phyloP scores from a whole-genome alignment of 2,888 invertebrate species.

The Agapetus fuscipes region DNA sequence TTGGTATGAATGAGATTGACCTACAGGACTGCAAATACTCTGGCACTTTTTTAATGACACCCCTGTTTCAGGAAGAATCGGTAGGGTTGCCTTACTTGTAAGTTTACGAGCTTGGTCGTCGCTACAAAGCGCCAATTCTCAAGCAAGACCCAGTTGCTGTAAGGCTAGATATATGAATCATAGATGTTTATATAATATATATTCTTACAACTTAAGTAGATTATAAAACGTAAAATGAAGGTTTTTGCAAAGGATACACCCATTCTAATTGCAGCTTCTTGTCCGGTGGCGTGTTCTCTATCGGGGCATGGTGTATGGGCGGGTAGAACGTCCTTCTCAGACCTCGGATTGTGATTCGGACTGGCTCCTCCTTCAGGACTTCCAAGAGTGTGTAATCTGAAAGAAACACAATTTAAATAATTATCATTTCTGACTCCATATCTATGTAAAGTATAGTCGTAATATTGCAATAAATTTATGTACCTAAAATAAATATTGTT shows the following conservation, averaged over 20 bases:
- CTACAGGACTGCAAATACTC: no score
- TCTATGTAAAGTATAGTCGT: no score
- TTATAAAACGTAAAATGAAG: constrained; percentile 11
- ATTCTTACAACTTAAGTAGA: neutral
- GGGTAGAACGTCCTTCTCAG: constrained; percentile 78
- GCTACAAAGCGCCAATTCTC: no score
- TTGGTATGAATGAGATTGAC: no score
- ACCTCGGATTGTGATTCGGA: constrained; percentile 74
- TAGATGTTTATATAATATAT: neutral
- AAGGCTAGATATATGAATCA: neutral
- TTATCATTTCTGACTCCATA: no score
- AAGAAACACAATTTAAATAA: neutral
- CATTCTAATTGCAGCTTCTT: constrained; percentile 84
- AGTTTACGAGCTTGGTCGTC: no score
- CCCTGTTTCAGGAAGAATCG: no score
- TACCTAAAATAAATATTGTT: no score
- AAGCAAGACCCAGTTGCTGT: no score
- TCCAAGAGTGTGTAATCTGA: constrained; percentile 74
- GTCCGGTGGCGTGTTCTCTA: constrained; percentile 78
- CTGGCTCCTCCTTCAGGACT: constrained; percentile 77
- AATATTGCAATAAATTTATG: no score
- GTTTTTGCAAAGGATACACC: constrained; percentile 63
- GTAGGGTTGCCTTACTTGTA: no score
- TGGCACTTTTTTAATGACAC: no score
- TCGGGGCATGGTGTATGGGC: constrained; percentile 73